Base-by-base conservation (phyloP, 1,140 invertebrate species). In the Nebria ingens region DNA sequence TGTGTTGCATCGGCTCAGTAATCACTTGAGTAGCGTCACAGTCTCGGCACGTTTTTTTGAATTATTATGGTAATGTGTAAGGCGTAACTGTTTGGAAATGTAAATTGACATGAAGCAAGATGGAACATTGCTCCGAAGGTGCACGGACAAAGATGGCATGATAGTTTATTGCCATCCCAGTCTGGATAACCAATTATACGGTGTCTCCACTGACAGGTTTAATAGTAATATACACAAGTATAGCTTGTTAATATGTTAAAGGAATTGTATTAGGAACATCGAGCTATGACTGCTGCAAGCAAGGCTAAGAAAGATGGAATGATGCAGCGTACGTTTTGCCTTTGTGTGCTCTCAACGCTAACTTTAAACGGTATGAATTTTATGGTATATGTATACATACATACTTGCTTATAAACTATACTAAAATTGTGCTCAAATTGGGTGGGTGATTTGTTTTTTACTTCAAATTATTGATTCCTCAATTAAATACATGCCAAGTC, bases 31-130 rank as follows among this genome's bases (percentile, higher is more conserved):
- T 17, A 34, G 40, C 40, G 40, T 45, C 40, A 45, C 40, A 45
- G 9, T 45, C 54, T 21, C 3, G 6, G 22, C 53, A 55, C 13
- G 25, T 45, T 67, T 64, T 64, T 65, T 66, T 66, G 64, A 68
- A 68, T 68, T 68, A 68, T 68, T 68, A 66, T 66, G 66, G 64
- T 68, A 68, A 66, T 68, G 65, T 61, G 58, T 62, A 65, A 68
- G 66, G 66, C 66, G 64, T 65, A 65, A 66, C 64, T 66, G 65
- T 68, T 68, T 66, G 65, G 57, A 65, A 65, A 66, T 68, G 64
- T 66, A 68, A 68, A 68, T 68, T 68, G 66, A 68, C 62, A 66
- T 59, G 38, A 54, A 64, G 34, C 50, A 54, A 61, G 54, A 58
- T 38, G 21, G 56, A 53, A 52, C 19, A 52, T 55, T n/a, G 11